These are phyloP conservation scores for Catostylus mosaicus DNA, from an alignment of 30 jellyfish, hydroid and myxozoan species.

Conservation along the genomic window DNA sequence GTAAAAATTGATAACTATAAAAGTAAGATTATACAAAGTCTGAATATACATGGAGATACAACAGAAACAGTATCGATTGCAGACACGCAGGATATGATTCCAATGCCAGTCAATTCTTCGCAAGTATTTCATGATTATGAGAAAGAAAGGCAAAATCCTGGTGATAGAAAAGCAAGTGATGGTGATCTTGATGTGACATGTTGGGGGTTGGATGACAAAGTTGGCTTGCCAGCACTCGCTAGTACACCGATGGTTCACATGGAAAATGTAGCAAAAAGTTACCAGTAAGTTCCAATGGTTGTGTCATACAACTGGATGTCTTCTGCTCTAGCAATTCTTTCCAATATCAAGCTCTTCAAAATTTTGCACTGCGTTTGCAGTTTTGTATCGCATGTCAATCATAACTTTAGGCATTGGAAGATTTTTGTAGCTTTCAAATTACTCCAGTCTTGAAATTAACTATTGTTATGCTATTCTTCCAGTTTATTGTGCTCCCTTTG, in stretches of 20 bases:
- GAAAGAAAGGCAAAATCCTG: slow-evolving; percentile 1
- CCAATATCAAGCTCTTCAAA: too few species aligned
- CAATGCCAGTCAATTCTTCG: background rate
- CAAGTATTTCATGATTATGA: background rate
- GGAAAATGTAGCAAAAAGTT: background rate
- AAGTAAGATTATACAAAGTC: background rate
- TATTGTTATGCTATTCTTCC: too few species aligned
- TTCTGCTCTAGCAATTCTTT: too few species aligned
- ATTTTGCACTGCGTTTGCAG: too few species aligned
- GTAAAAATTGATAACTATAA: too few species aligned
- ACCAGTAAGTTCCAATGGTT: background rate
- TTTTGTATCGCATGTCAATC: too few species aligned
- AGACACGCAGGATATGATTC: background rate
- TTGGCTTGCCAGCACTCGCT: slow-evolving; percentile 49
- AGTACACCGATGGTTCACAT: slow-evolving; percentile 35
- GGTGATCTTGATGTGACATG: slow-evolving; percentile 14
- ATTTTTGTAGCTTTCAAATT: too few species aligned
- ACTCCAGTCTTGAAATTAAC: too few species aligned
- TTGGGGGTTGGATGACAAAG: slow-evolving; percentile 28
- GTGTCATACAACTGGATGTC: background rate
- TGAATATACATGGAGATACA: background rate
- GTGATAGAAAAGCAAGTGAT: background rate
- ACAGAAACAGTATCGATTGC: background rate
- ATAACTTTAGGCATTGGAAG: too few species aligned
- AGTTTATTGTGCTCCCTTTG: too few species aligned